Base-by-base conservation (phyloP, 1,140 invertebrate genomes). In the Papilio polytes region DNA sequence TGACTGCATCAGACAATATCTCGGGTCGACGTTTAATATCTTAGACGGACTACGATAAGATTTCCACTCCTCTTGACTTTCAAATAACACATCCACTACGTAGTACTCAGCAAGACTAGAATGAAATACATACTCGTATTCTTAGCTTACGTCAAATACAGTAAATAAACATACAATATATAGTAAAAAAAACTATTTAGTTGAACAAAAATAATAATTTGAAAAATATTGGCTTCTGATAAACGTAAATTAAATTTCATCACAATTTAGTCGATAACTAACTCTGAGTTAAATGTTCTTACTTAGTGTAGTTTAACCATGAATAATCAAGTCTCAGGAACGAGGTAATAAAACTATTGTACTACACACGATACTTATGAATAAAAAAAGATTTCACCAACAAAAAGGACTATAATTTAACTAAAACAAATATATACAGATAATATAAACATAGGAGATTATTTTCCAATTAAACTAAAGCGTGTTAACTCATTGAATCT, bases 21-120 rank as follows among this genome's bases (percentile, higher is more conserved):
- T 70, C 26, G 26, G 26, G 26, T 70, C 26, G 63, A 18, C 26
- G 26, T 70, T 70, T 70, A 70, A 70, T 70, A 70, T 31, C 63
- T 70, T 13, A 70, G 63, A 70, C 31, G 63, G 26, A 70, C 26
- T 70, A 31, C 63, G 63, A 70, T 70, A 70, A 70, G 63, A 70
- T 70, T 70, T 31, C 4, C 63, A 31, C 63, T 70, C 26, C 63
- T 70, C 63, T 70, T 70, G 63, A 70, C 63, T 70, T 31, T 70
- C 63, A 70, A 36, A 70, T 70, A 36, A 70, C 26, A 63, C 22
- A 70, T 66, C 10, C 26, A 31, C 63, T 26, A 13, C 59, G 10
- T 22, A 66, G 59, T 26, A 1, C 12, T 31, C 22, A 13, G 3
- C 3, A 10, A 4, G 22, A 22, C 63, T 56, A 36, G 63, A 70